Conservation (phyloP, 1,140 invertebrate genomes). For the Odontomachus brunneus region DNA sequence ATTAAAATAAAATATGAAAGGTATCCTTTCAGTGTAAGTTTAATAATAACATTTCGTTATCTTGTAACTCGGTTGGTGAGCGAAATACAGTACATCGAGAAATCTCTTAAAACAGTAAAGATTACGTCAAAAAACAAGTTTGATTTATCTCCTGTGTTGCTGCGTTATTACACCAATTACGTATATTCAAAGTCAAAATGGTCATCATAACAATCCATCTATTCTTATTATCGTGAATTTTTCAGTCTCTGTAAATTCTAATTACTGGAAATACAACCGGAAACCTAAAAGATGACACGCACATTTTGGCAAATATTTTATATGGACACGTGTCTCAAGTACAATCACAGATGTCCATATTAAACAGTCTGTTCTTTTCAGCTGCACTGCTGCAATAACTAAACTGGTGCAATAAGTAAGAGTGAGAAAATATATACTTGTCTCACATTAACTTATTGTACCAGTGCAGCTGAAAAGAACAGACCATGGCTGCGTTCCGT, state of each 20-base stretch:
- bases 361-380: too few species aligned
- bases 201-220: constrained; percentile 1
- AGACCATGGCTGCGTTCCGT: too few species aligned
- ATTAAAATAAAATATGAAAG: neutral
- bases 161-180: neutral
- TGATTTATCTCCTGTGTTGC: too few species aligned
- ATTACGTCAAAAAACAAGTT: neutral
- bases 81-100: neutral
- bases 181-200: neutral
- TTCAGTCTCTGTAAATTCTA: neutral
- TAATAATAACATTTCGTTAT: neutral
- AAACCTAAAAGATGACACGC: neutral
- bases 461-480: too few species aligned
- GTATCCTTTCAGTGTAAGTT: neutral
- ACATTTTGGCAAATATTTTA: neutral
- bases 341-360: too few species aligned
- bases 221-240: neutral
- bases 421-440: too few species aligned
- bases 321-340: constrained; percentile 38
- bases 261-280: neutral
- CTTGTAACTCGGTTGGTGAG: neutral
- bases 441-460: too few species aligned
- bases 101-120: neutral
- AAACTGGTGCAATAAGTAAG: too few species aligned
- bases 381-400: too few species aligned